Conservation (phyloP, 2,113 vertebrate species). For the Tiliqua scincoides region DNA sequence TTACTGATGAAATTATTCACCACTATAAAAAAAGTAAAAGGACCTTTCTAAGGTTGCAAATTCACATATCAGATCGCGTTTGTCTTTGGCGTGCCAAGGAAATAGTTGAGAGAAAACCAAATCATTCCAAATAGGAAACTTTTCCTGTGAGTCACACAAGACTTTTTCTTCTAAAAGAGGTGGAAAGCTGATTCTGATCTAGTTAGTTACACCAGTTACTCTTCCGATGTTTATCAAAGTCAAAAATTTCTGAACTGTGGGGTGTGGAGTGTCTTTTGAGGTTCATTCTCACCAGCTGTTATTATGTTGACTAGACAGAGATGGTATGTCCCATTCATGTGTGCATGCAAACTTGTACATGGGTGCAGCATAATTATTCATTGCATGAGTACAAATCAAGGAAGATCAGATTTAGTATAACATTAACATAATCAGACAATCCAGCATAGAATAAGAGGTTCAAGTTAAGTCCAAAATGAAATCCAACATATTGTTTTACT, state of each 20-base stretch:
- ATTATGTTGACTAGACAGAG: neutral
- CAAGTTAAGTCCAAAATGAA: slow-evolving; percentile 32
- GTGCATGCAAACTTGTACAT: neutral
- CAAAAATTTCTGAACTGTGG: slow-evolving; percentile 36
- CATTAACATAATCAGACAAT: slow-evolving; percentile 61
- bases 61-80: rapidly evolving
- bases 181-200: slow-evolving; percentile 39
- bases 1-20: rapidly evolving
- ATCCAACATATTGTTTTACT: slow-evolving; percentile 24
- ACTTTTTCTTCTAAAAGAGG: slow-evolving; percentile 52
- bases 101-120: slow-evolving; percentile 16
- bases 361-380: neutral
- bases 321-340: neutral
- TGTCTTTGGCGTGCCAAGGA: slow-evolving; percentile 34
- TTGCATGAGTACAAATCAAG: slow-evolving; percentile 53
- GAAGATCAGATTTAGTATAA: slow-evolving; percentile 64
- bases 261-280: neutral
- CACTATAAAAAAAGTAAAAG: neutral
- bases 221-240: slow-evolving; percentile 22
- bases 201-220: slow-evolving; percentile 45
- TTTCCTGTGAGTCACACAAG: slow-evolving; percentile 32
- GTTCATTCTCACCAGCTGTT: neutral
- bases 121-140: slow-evolving; percentile 36
- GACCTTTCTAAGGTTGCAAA: slow-evolving; percentile 15
- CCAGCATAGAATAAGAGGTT: slow-evolving; percentile 46